Conservation (phyloP, 2,888 invertebrate genomes). For the Drosophila tripunctata region DNA sequence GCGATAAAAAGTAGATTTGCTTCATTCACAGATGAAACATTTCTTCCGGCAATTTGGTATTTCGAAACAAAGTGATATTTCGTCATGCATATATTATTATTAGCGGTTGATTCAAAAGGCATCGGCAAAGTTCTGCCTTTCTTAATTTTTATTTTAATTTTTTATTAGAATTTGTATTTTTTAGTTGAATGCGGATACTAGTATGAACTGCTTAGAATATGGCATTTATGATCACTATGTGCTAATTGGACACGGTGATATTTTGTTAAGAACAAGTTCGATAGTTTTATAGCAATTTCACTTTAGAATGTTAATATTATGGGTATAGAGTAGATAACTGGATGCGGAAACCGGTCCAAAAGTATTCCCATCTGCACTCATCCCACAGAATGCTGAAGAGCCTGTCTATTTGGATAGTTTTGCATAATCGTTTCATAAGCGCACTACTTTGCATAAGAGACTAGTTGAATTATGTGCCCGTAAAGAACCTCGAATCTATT, state of each 20-base stretch:
- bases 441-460: slow-evolving; percentile 73
- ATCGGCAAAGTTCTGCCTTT: slow-evolving; percentile 25
- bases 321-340: slow-evolving; percentile 17
- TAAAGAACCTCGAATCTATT: slow-evolving; percentile 55
- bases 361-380: slow-evolving; percentile 55
- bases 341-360: slow-evolving; percentile 65
- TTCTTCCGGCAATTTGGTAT: slow-evolving; percentile 38
- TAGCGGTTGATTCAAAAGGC: slow-evolving; percentile 30
- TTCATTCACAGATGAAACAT: slow-evolving; percentile 35
- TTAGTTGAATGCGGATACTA: slow-evolving; percentile 41
- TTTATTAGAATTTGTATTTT: slow-evolving; percentile 16
- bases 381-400: slow-evolving; percentile 48
- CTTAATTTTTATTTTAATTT: slow-evolving; percentile 20
- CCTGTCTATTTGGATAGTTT: slow-evolving; percentile 66
- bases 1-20: slow-evolving; percentile 9
- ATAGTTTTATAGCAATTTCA: slow-evolving; percentile 60
- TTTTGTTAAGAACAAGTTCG: slow-evolving; percentile 56
- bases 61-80: slow-evolving; percentile 23
- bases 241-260: slow-evolving; percentile 43
- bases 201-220: slow-evolving; percentile 10
- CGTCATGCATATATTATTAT: slow-evolving; percentile 47
- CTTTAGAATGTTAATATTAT: slow-evolving; percentile 21
- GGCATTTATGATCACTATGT: slow-evolving; percentile 26
- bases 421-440: slow-evolving; percentile 77
- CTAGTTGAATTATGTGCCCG: slow-evolving; percentile 68